A percentile compares a stretch with the other conserved stretches of the same genome.
phyloP scores from a whole-genome alignment of 2,113 vertebrate genomes.

The Cygnus buccinator region DNA sequence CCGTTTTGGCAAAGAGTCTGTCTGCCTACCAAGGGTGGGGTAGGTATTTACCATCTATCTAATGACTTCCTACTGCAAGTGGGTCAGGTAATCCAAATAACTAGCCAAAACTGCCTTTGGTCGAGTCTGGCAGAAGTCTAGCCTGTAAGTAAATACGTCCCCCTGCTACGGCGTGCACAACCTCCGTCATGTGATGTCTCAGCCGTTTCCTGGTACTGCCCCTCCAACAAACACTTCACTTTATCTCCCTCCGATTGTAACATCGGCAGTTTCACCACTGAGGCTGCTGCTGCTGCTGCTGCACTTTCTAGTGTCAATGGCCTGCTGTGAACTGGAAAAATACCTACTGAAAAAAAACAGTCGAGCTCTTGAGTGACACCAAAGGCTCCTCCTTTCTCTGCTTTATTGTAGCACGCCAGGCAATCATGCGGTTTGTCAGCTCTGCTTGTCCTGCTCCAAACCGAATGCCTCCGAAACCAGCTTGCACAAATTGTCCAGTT shows the following conservation, averaged over 20 bases:
- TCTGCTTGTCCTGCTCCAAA: not conserved
- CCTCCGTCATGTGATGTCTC: constrained; percentile 53
- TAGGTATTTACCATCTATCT: constrained; percentile 56
- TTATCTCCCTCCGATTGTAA: constrained; percentile 49
- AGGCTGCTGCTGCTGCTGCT: not conserved
- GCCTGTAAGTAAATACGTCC: constrained; percentile 57
- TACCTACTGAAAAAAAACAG: not conserved
- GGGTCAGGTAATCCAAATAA: constrained; percentile 53
- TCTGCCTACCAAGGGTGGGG: constrained; percentile 53
- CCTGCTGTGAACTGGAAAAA: constrained; percentile 34
- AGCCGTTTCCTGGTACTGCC: constrained; percentile 59
- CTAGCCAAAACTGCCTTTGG: constrained; percentile 28
- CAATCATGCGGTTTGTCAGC: not conserved
- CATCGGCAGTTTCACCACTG: not conserved
- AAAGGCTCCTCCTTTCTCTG: constrained; percentile 1
- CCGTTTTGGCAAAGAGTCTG: constrained; percentile 46
- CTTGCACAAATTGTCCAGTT: not conserved
- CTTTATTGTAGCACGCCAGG: not conserved
- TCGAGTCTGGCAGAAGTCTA: constrained; percentile 57
- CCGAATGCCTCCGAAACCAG: not conserved
- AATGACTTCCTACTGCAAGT: constrained; percentile 60
- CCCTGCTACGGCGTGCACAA: constrained; percentile 23
- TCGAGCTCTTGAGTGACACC: not conserved
- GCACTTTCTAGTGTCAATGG: constrained; percentile 29
- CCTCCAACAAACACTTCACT: constrained; percentile 59